These are phyloP conservation scores for Prolemur simus DNA, from an alignment of 2,113 vertebrate species.

Conservation along the genomic window DNA sequence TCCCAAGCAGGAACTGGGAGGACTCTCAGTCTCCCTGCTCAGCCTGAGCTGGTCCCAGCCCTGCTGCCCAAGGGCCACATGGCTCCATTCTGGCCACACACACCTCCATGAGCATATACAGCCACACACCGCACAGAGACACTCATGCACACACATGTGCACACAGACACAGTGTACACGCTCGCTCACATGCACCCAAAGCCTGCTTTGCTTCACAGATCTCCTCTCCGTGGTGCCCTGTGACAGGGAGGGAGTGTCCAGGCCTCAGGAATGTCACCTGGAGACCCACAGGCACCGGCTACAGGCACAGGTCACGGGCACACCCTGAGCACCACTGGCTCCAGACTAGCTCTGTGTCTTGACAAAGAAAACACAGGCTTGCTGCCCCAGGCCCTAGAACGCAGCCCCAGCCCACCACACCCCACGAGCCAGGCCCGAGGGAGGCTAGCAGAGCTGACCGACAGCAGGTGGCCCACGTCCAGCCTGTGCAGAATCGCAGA, in stretches of 20 bases:
- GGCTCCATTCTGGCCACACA: not conserved
- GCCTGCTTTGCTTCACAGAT: not conserved
- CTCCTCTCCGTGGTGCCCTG: not conserved
- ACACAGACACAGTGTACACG: not conserved
- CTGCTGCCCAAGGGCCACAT: too few species aligned
- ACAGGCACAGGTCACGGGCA: not conserved
- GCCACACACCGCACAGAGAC: not conserved
- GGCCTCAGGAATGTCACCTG: not conserved
- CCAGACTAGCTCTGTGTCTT: not conserved
- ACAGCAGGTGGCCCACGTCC: not conserved
- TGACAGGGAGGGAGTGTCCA: not conserved
- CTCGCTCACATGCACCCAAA: not conserved
- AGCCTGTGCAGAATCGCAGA: not conserved
- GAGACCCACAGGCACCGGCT: not conserved
- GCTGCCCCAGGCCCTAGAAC: not conserved
- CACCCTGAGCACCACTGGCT: not conserved
- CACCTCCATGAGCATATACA: not conserved
- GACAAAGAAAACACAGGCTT: not conserved
- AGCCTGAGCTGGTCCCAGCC: not conserved
- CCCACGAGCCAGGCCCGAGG: not conserved
- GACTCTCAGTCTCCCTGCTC: not conserved
- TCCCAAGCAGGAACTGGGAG: not conserved
- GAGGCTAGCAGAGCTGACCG: not conserved
- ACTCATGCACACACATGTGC: not conserved
- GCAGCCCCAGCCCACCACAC: too few species aligned